A percentile compares a stretch with the other conserved stretches of the same genome.
These are phyloP conservation scores for Aphyosemion australe DNA, from an alignment of 2,113 vertebrate species.

Conservation along the genomic window DNA sequence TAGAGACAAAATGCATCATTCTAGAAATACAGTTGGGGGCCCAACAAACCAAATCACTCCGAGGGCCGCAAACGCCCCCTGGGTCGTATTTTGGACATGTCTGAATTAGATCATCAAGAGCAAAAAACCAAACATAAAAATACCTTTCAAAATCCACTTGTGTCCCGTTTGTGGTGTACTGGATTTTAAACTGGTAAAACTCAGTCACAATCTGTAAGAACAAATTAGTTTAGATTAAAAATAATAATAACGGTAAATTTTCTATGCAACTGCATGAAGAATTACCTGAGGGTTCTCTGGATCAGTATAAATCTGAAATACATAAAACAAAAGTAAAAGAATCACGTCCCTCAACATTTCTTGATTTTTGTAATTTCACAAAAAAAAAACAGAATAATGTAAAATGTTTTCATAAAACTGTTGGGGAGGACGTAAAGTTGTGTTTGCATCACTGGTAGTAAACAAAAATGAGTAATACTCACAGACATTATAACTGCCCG, in stretches of 20 bases:
- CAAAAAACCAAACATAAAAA: neutral
- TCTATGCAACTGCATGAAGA: too few species aligned
- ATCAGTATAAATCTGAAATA: constrained; percentile 86
- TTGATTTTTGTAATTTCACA: neutral
- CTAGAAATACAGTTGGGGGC: too few species aligned
- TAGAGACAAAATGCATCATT: too few species aligned
- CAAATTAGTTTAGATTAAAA: neutral
- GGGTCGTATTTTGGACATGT: too few species aligned
- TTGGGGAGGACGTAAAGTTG: neutral
- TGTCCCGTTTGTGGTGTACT: constrained; percentile 84
- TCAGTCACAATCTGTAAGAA: constrained; percentile 89
- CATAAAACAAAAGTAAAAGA: constrained; percentile 2
- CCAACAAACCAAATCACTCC: too few species aligned
- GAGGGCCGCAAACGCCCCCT: too few species aligned
- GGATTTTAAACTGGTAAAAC: constrained; percentile 95
- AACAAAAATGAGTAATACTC: constrained; percentile 76
- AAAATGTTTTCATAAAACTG: too few species aligned
- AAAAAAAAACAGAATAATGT: neutral
- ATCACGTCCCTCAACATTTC: neutral
- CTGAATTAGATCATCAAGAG: neutral
- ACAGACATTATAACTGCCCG: constrained; percentile 88
- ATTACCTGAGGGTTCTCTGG: constrained; percentile 87
- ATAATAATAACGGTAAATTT: too few species aligned
- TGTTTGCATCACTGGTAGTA: too few species aligned
- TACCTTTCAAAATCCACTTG: constrained; percentile 89